Evolutionary conservation across 2,888 invertebrate genomes (phyloP), one percentile per base, ranked within the genome.

Genomic region (Leptinotarsa haldemani): DNA sequence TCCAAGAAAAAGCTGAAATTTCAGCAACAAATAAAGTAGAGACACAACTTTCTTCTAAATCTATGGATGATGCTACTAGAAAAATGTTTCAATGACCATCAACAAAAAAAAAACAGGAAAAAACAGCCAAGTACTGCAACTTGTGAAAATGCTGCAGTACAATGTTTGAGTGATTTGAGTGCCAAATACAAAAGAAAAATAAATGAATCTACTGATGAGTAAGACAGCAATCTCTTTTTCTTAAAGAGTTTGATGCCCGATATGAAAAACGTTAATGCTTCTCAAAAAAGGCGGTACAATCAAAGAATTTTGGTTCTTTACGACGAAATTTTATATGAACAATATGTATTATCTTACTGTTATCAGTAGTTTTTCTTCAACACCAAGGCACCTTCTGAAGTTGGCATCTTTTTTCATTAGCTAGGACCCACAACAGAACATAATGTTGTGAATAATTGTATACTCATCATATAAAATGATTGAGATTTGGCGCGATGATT

Each of bases 201-300:
- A 22, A 73, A 73, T 64, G 61, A 61, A 53, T 66, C 58, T 66
- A 30, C 67, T 65, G 67, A 52, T 58, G 73, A 74, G 40, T 66
- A 74, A 69, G 74, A 69, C 65, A 65, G 68, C 52, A 74, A 71
- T 61, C 56, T 71, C 16, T 53, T 73, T 73, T 68, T 74, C 46
- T 40, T 73, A 20, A 74, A 65, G 47, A 73, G 61, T 48, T 69
- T 61, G 53, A 40, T 73, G 56, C 65, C 73, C 71, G 74, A 74
- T 76, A 40, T 71, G 40, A 74, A 68, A 70, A 76, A 74, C 9
- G 56, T 74, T 20, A 76, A 67, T 71, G 68, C 74, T 76, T 65
- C 73, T 70, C 67, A 74, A 74, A 76, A 76, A 53, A 30, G 76
- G 47, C 73, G 67, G 7, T 74, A 65, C 69, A 70, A 71, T 74